Percentiles rank a stretch among this genome's conserved stretches.
phyloP scores from a whole-genome alignment of 2,888 invertebrate species.

The Eurois occulta region DNA sequence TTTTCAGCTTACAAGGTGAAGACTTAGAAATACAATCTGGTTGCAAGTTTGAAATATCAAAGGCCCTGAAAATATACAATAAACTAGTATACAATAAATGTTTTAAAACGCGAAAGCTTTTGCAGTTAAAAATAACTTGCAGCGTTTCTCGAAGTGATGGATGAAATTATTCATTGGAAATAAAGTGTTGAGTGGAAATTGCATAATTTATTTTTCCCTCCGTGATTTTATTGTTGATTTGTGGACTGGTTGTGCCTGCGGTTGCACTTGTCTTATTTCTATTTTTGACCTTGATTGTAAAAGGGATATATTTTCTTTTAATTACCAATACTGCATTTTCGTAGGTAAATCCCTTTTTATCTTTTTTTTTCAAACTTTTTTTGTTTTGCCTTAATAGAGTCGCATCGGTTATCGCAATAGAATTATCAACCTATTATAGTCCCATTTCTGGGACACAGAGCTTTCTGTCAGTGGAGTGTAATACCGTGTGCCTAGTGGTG shows the following conservation, averaged over 20 bases:
- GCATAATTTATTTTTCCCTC: conserved; percentile 29
- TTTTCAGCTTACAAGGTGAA: conserved; percentile 33
- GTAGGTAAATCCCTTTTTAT: too few relatives aligned
- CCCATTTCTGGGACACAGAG: too few relatives aligned
- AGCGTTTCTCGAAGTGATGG: conserved; percentile 19
- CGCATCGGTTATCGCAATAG: too few relatives aligned
- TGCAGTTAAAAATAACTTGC: conserved; percentile 34
- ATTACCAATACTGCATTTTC: too few relatives aligned
- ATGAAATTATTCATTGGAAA: conserved; percentile 27
- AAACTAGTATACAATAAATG: background rate
- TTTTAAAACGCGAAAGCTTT: conserved; percentile 15
- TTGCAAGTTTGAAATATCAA: conserved; percentile 28
- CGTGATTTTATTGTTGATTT: background rate
- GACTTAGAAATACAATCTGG: conserved; percentile 40
- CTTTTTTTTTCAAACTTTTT: too few relatives aligned
- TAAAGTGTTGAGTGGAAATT: conserved; percentile 10
- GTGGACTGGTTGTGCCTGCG: background rate
- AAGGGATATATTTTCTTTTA: background rate
- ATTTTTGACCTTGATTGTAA: background rate
- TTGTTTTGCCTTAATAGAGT: too few relatives aligned
- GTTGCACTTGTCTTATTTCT: background rate
- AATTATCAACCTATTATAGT: too few relatives aligned
- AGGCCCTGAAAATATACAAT: conserved; percentile 17
- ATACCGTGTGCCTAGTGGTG: too few relatives aligned
- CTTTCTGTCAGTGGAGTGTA: too few relatives aligned